A percentile compares a stretch with the other conserved stretches of the same genome.
Conservation (phyloP, 2,113 vertebrate genomes). For the Apodemus speciosus region DNA sequence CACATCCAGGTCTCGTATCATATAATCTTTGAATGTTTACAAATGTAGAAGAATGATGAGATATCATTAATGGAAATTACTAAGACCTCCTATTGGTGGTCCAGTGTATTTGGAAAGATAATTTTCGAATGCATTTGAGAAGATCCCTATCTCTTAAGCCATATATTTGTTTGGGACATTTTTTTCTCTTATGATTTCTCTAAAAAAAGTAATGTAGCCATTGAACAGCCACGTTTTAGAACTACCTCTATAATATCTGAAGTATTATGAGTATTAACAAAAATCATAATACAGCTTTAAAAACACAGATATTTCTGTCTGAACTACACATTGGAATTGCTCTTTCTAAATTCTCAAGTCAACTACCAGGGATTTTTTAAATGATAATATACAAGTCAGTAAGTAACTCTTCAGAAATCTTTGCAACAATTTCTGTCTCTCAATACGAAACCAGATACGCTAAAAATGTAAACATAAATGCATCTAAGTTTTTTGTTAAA, state of each 20-base stretch:
- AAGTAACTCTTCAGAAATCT: constrained; percentile 4
- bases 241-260: neutral
- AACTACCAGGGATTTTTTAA: neutral
- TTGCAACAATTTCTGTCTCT: neutral
- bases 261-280: neutral
- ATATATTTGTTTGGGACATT: neutral
- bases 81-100: neutral
- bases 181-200: neutral
- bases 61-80: neutral
- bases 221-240: neutral
- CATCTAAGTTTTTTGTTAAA: neutral
- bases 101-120: neutral
- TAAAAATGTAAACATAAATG: neutral
- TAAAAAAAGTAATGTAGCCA: constrained; percentile 1
- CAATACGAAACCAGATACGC: neutral
- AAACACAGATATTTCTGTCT: neutral
- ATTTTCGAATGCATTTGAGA: neutral
- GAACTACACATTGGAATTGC: neutral
- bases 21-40: constrained; percentile 26
- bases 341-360: neutral
- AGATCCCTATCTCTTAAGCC: neutral
- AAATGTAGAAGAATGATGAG: neutral
- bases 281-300: neutral
- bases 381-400: neutral
- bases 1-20: neutral